A percentile compares a stretch with the other conserved stretches of the same genome.
These are phyloP conservation scores for Rhimphoctona megacephalus DNA, from an alignment of 2,888 invertebrate genomes.

Conservation along the genomic window DNA sequence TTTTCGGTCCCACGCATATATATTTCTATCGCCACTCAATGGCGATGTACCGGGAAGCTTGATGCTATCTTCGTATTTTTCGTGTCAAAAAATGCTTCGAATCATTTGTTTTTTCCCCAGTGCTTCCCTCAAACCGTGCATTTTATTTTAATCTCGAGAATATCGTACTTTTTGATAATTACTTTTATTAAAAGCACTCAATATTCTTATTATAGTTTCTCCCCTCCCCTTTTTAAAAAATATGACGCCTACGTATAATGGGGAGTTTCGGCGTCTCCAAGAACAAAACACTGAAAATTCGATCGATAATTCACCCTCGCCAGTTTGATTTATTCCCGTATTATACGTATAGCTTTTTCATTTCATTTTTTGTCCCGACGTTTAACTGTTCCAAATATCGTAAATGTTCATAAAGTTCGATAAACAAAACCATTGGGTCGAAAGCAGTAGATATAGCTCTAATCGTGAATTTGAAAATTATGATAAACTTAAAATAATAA, in stretches of 20 bases:
- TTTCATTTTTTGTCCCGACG: neutral
- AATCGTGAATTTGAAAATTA: neutral
- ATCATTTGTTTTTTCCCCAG: neutral
- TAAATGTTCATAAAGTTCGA: neutral
- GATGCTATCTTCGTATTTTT: constrained; percentile 1
- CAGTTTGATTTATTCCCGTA: neutral
- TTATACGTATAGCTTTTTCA: neutral
- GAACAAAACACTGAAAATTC: constrained; percentile 51
- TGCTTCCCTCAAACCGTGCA: neutral
- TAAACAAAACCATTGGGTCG: neutral
- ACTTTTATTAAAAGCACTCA: neutral
- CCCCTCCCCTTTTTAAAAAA: neutral
- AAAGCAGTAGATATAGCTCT: neutral
- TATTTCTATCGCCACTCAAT: constrained; percentile 11
- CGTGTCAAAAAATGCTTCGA: neutral
- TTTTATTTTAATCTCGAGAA: neutral
- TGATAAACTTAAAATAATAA: neutral
- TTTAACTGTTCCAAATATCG: neutral
- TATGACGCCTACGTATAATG: constrained; percentile 33
- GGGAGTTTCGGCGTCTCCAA: constrained; percentile 20
- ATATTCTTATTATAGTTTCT: neutral
- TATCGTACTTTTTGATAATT: neutral
- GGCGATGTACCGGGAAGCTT: constrained; percentile 43
- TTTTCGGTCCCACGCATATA: constrained; percentile 3
- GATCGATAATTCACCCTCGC: constrained; percentile 60